Evolutionary conservation across 2,888 invertebrate species (phyloP), one percentile per base, ranked within the genome.

Genomic region (Sphaerolaimus hirsutus): DNA sequence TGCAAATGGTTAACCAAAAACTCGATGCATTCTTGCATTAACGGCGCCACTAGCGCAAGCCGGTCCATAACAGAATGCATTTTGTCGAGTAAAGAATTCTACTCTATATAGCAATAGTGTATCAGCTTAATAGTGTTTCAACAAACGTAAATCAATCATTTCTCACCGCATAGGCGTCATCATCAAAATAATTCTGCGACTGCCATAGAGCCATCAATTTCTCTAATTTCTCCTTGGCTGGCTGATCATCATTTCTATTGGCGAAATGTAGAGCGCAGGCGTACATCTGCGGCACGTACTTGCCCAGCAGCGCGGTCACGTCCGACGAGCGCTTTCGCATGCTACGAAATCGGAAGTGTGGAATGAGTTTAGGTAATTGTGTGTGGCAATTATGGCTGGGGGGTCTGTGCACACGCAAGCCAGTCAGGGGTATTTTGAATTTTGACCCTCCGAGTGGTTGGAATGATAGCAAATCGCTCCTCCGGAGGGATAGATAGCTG

Each of bases 281-380:
- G 73, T 89, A 97, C 79, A 93, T 84, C 58, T 91, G 87, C 61
- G 91, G 82, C 58, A 93, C 87, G 60, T 89, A 84, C 64, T 77
- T 77, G 72, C 87, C 86, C 69, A 97, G 74, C 63, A 81, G 78
- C 69, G 79, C 79, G 71, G 86, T 82, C 66, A 93, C 74, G 64
- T 83, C 82, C 68, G 81, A 79, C 50, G 81, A 80, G 71, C 82
- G 84, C 73, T 91, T 93, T 64, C 91, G 75, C 63, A 84, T 81
- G 73, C 91, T 91, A n/a, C n/a, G n/a, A n/a, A n/a, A n/a, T n/a
- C n/a, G n/a, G n/a, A n/a, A n/a, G n/a, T n/a, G n/a, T n/a, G 22
- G 10, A 26, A 19, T 19, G 23, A 5, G 42, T 14, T 41, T 10
- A 41, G n/a, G 43, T 7, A 12, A 41, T 43, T 41, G 43, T 42